A percentile compares a stretch with the other conserved stretches of the same genome.
Evolutionary conservation across 2,888 invertebrate species (phyloP).

Genomic region (Mamestra brassicae): DNA sequence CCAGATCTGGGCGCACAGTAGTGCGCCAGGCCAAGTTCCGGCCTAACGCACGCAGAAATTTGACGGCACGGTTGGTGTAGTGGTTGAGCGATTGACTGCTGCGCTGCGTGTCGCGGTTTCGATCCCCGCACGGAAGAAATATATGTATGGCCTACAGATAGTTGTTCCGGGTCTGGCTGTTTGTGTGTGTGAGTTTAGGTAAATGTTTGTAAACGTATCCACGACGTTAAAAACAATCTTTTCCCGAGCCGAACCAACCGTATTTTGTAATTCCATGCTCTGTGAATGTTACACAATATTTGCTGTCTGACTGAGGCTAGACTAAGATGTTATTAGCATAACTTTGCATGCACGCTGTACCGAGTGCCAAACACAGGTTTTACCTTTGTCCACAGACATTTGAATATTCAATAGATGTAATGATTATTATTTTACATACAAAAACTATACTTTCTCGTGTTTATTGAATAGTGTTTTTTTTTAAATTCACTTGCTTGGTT

Average conservation of each 20-base stretch:
- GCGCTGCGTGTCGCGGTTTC: no score
- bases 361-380: conserved; percentile 61
- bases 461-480: conserved; percentile 18
- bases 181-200: no score
- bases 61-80: no score
- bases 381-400: conserved; percentile 56
- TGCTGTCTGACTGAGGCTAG: conserved; percentile 53
- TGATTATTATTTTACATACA: conserved; percentile 53
- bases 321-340: conserved; percentile 67
- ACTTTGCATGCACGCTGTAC: conserved; percentile 63
- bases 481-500: not conserved
- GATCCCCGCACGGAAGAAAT: no score
- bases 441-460: conserved; percentile 42
- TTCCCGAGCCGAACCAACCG: not conserved
- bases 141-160: no score
- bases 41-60: no score
- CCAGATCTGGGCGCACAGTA: no score
- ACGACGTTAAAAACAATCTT: no score
- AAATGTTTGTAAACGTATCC: no score
- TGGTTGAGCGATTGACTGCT: no score
- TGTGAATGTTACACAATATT: conserved; percentile 58
- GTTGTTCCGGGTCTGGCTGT: no score
- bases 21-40: no score
- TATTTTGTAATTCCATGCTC: not conserved
- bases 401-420: conserved; percentile 64